Evolutionary conservation across 35 echinoderm and acorn worm genomes (phyloP).

Genomic region (Apostichopus parvimensis): DNA sequence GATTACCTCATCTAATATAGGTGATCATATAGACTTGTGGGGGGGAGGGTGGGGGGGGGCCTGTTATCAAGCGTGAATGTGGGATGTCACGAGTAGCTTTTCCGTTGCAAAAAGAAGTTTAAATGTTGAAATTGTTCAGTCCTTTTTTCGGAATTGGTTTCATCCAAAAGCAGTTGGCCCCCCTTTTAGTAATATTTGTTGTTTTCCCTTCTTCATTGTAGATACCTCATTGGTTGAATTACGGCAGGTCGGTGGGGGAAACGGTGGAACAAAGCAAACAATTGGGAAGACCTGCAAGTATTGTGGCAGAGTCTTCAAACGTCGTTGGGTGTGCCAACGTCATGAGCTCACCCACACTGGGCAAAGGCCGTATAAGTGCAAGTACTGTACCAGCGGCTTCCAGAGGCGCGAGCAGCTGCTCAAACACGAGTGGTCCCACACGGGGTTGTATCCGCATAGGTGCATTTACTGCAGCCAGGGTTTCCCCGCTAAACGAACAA

Average conservation of each 20-base stretch:
- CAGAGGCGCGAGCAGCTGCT: slow-evolving; percentile 19
- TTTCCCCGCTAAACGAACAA: not conserved
- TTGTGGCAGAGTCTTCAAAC: slow-evolving; percentile 21
- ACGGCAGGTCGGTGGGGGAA: slow-evolving; percentile 7
- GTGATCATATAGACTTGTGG: not conserved
- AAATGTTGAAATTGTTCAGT: no score
- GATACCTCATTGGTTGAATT: slow-evolving; percentile 25
- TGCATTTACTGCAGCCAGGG: slow-evolving; percentile 2
- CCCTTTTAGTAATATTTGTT: slow-evolving; percentile 12
- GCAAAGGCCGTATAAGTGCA: slow-evolving; percentile 47
- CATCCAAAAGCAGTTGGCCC: not conserved
- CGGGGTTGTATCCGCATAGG: not conserved
- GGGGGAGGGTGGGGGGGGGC: no score
- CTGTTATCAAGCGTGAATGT: not conserved
- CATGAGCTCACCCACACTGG: slow-evolving; percentile 56
- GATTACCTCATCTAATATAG: no score
- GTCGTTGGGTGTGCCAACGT: slow-evolving; percentile 24
- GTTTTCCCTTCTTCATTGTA: slow-evolving; percentile 20
- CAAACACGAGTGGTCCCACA: slow-evolving; percentile 22
- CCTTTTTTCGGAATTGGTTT: not conserved
- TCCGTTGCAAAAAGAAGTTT: no score
- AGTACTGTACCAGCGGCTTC: slow-evolving; percentile 19
- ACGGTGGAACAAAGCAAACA: not conserved
- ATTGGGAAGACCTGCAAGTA: slow-evolving; percentile 25
- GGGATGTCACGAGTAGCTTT: no score